A percentile compares a stretch with the other conserved stretches of the same genome.
phyloP scores from a whole-genome alignment of 1,140 invertebrate species.

The Drosophila jambulina region DNA sequence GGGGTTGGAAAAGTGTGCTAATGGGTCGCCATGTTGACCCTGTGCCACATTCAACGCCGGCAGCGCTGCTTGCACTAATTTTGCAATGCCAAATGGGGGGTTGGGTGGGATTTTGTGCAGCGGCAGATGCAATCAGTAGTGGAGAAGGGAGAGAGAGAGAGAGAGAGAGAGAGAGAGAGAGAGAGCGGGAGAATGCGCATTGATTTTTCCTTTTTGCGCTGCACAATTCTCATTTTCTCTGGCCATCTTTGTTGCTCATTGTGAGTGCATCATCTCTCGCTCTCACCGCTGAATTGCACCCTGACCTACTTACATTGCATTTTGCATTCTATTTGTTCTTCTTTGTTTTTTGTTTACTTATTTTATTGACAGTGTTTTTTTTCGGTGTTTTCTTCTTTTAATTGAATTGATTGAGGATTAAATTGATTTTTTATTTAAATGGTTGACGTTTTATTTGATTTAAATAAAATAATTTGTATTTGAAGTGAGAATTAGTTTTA shows the following conservation, averaged over 20 bases:
- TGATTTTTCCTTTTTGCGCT: slow-evolving; percentile 66
- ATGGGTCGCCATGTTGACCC: slow-evolving; percentile 82
- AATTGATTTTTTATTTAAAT: slow-evolving; percentile 21
- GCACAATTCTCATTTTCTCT: slow-evolving; percentile 42
- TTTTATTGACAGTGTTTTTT: slow-evolving; percentile 24
- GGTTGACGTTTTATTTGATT: not conserved
- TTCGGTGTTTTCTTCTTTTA: slow-evolving; percentile 23
- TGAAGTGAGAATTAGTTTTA: too few relatives aligned
- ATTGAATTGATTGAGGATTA: slow-evolving; percentile 22
- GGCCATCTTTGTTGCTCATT: slow-evolving; percentile 20
- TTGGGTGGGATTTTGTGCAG: slow-evolving; percentile 26
- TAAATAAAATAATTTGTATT: too few relatives aligned
- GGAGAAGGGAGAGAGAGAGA: not conserved
- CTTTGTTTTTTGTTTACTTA: slow-evolving; percentile 53
- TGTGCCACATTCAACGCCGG: slow-evolving; percentile 68
- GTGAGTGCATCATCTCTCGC: slow-evolving; percentile 26
- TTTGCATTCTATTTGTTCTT: slow-evolving; percentile 20
- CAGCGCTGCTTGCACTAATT: slow-evolving; percentile 69
- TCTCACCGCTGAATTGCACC: slow-evolving; percentile 59
- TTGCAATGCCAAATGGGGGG: slow-evolving; percentile 52
- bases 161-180: not conserved
- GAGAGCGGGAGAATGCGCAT: slow-evolving; percentile 50
- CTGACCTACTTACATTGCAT: slow-evolving; percentile 81
- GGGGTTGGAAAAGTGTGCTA: slow-evolving; percentile 79
- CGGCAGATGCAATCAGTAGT: slow-evolving; percentile 27